These are phyloP conservation scores for Agrilus planipennis DNA, from an alignment of 1,140 invertebrate species.

Conservation along the genomic window DNA sequence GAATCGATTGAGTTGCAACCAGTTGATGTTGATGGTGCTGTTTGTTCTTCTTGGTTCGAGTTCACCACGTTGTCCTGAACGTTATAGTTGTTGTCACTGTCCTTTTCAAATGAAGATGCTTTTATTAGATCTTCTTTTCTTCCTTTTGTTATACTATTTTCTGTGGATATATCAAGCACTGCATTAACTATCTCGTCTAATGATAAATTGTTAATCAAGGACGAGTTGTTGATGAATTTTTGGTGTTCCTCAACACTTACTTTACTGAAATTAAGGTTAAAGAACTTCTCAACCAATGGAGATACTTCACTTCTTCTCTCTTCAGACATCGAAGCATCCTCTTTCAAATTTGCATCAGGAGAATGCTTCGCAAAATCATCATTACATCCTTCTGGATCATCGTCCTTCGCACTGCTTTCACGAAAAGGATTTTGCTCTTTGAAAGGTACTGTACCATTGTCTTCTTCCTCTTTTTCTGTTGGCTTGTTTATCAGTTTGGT, in stretches of 20 bases:
- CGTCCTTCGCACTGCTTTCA: neutral
- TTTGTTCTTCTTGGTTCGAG: conserved; percentile 13
- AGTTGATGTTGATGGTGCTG: conserved; percentile 1
- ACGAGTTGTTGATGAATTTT: conserved; percentile 25
- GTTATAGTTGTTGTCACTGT: conserved; percentile 24
- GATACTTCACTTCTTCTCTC: conserved; percentile 19
- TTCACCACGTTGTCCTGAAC: conserved; percentile 24
- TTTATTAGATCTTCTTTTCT: conserved; percentile 10
- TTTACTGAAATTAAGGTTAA: conserved; percentile 25
- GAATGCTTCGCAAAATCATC: conserved; percentile 37
- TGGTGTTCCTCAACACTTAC: conserved; percentile 13
- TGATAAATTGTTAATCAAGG: conserved; percentile 30
- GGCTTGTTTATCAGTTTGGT: no score
- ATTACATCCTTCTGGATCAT: conserved; percentile 22
- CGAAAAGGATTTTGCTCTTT: no score
- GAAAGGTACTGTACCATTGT: no score
- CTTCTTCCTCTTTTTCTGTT: no score
- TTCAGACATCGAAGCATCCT: conserved; percentile 1
- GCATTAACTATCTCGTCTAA: conserved; percentile 31
- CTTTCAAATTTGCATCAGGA: conserved; percentile 38
- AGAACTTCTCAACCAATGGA: conserved; percentile 29
- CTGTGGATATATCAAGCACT: conserved; percentile 22
- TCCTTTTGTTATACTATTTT: conserved; percentile 7
- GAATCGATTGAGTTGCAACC: conserved; percentile 24
- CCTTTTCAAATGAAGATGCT: conserved; percentile 17